phyloP scores from a whole-genome alignment of 2,888 invertebrate species.

The Mesoligia furuncula region DNA sequence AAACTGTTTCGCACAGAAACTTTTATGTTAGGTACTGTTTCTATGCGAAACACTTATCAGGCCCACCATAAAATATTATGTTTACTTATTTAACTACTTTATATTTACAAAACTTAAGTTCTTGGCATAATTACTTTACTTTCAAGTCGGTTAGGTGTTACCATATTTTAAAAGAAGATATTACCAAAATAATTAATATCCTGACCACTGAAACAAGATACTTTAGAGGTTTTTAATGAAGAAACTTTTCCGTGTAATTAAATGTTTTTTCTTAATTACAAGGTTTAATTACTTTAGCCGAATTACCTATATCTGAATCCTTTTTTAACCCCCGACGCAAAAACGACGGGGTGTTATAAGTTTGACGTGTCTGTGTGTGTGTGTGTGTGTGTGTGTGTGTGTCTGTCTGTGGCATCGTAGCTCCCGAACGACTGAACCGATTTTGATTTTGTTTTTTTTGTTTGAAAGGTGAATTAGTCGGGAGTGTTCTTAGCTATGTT shows the following conservation, averaged over 20 bases:
- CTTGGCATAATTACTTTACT: not conserved
- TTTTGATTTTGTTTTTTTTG: no score
- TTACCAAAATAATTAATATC: constrained; percentile 31
- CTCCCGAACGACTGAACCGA: no score
- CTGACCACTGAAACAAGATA: constrained; percentile 36
- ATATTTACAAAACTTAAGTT: not conserved
- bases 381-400: no score
- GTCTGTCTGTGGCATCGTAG: no score
- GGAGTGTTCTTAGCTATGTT: no score
- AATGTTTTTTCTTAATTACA: constrained; percentile 28
- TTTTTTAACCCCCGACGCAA: no score
- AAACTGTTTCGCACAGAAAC: not conserved
- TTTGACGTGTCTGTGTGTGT: no score
- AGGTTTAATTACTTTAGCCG: constrained; percentile 40
- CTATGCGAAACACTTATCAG: not conserved
- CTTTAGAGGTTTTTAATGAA: constrained; percentile 47
- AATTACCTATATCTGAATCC: constrained; percentile 16
- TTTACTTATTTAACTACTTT: not conserved
- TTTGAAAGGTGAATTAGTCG: no score
- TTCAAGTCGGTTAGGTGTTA: not conserved
- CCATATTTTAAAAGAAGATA: constrained; percentile 25
- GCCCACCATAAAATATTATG: no score
- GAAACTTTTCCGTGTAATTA: constrained; percentile 44
- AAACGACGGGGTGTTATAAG: no score
- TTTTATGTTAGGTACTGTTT: not conserved